These are phyloP conservation scores for Struthio camelus DNA, from an alignment of 2,113 vertebrate genomes.

Conservation along the genomic window DNA sequence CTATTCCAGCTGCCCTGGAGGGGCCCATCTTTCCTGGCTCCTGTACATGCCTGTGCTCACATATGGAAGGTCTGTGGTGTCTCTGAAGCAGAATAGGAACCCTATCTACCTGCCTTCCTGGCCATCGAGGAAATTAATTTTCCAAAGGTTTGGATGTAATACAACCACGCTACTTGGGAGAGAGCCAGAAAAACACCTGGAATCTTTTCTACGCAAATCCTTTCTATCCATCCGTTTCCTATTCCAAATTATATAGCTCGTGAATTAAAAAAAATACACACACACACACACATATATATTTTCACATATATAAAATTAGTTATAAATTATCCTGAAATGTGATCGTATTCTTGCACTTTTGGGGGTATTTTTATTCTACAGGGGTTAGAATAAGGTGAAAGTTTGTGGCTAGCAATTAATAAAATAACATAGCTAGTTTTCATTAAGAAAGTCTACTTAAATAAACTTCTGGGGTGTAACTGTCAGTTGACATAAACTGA, in stretches of 20 bases:
- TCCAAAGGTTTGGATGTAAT: not conserved
- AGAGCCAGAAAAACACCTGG: not conserved
- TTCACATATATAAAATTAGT: not conserved
- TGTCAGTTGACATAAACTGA: not conserved
- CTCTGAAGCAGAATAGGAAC: not conserved
- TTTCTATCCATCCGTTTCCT: not conserved
- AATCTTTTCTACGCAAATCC: not conserved
- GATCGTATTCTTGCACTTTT: not conserved
- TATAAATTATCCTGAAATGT: not conserved
- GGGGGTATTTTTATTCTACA: not conserved
- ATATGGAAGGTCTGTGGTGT: not conserved
- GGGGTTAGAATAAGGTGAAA: not conserved
- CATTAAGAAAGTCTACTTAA: not conserved
- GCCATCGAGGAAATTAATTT: not conserved
- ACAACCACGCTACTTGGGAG: not conserved
- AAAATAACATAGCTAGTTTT: not conserved
- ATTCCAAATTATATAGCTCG: not conserved
- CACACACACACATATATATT: not conserved
- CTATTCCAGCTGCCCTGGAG: not conserved
- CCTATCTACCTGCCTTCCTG: not conserved
- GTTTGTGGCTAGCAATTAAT: not conserved
- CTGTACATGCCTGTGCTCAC: not conserved
- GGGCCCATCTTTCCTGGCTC: not conserved
- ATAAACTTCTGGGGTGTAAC: not conserved
- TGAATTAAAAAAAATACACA: not conserved